Evolutionary conservation across 2,797 vertebrate genomes (phyloP), one percentile per base, ranked within the genome.

Genomic region (Myiotriccus ornatus): DNA sequence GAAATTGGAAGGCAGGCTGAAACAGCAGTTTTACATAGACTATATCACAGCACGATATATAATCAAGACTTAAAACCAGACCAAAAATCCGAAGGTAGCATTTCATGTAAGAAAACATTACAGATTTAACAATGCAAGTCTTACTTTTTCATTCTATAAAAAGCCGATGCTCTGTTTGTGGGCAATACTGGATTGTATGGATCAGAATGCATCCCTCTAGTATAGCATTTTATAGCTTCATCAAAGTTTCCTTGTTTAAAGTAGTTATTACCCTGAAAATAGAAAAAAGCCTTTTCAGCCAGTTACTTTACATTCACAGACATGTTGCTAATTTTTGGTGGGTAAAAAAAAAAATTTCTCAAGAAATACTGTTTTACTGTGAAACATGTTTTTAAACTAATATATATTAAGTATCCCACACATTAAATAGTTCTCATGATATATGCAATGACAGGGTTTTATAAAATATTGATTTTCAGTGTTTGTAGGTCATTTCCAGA

Each of bases 81-180:
- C 6, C 30, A 70, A 74, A 64, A 76, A 63, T 25, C 21, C 59
- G 34, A 90, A 79, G 19, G 12, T 3, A 90, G 34, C 5, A n/a
- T 32, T 53, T 32, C 1, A 84, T 68, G 30, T 4, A 70, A 14
- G 3, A 90, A 90, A 78, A 55, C 13, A 67, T 18, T 53, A 77
- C 1, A 6, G 35, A 43, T 67, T 74, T 50, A 85, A 78, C 27
- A 81, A 84, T 4, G 39, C 17, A 87, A 59, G 4, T 13, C 98
- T 98, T 98, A 99, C 99, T 99, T 99, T 94, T 98, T 99, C 74
- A 99, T 98, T 95, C 98, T 98, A 70, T 98, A 98, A 97, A 99
- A 99, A 67, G 98, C 97, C 1, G 99, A 98, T 7, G 99, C 99
- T 97, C 99, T 97, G 96, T 99, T 99, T 53, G 99, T 99, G n/a